phyloP scores from a whole-genome alignment of 2,888 invertebrate species.

The Athripsodes cinereus region DNA sequence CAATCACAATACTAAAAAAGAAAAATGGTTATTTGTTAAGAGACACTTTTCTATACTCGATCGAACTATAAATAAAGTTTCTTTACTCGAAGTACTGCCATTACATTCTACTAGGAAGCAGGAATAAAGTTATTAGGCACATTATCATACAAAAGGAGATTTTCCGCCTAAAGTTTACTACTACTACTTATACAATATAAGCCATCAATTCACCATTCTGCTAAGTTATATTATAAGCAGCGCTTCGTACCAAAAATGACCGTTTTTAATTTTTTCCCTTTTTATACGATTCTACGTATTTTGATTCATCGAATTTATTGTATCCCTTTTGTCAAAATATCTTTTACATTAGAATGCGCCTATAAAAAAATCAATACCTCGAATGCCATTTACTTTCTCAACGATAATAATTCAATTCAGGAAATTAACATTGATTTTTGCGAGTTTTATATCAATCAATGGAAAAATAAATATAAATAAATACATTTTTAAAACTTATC shows the following conservation, averaged over 20 bases:
- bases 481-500: no score
- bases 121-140: background rate
- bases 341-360: no score
- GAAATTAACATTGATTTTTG: no score
- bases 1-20: no score
- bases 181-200: no score
- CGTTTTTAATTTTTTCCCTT: background rate
- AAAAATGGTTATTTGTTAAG: no score
- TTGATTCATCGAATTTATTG: background rate
- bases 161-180: background rate
- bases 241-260: background rate
- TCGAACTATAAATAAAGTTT: no score
- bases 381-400: background rate
- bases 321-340: background rate
- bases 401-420: background rate
- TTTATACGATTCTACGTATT: background rate
- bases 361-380: no score
- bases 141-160: background rate
- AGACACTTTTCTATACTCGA: no score
- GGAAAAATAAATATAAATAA: no score
- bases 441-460: background rate
- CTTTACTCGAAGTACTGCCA: no score
- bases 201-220: background rate
- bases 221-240: slow-evolving; percentile 1
- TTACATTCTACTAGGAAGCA: no score